phyloP scores from a whole-genome alignment of 2,797 vertebrate genomes.

The Premnoplex brunnescens region DNA sequence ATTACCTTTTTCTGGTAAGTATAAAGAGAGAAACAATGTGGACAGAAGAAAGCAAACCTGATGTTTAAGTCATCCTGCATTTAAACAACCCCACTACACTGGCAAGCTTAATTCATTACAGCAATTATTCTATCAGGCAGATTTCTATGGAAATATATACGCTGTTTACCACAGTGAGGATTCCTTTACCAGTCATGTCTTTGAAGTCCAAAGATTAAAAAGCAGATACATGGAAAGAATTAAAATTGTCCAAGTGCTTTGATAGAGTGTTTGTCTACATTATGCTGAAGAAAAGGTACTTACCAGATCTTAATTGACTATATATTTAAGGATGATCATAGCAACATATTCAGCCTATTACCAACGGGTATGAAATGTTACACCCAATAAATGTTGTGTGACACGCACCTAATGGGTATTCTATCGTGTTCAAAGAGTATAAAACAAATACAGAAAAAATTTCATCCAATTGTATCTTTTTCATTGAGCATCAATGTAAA shows the following conservation, averaged over 20 bases:
- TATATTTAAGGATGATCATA: slow-evolving; percentile 66
- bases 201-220: slow-evolving; percentile 56
- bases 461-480: slow-evolving; percentile 69
- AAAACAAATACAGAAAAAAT: slow-evolving; percentile 72
- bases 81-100: background rate
- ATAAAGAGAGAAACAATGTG: background rate
- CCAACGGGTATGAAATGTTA: slow-evolving; percentile 61
- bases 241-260: slow-evolving; percentile 60
- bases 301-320: slow-evolving; percentile 63
- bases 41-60: slow-evolving; percentile 43
- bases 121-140: slow-evolving; percentile 63
- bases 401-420: slow-evolving; percentile 65
- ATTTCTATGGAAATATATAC: slow-evolving; percentile 72
- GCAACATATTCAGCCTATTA: slow-evolving; percentile 65
- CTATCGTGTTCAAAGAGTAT: slow-evolving; percentile 73
- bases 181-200: slow-evolving; percentile 58
- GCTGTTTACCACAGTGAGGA: slow-evolving; percentile 55
- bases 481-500: slow-evolving; percentile 70
- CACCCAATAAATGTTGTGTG: slow-evolving; percentile 73
- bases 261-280: slow-evolving; percentile 51
- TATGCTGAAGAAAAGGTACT: slow-evolving; percentile 59
- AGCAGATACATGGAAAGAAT: slow-evolving; percentile 53
- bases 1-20: background rate
- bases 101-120: slow-evolving; percentile 68
- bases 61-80: slow-evolving; percentile 46